phyloP scores from a whole-genome alignment of 2,888 invertebrate species.

The Apamea anceps region DNA sequence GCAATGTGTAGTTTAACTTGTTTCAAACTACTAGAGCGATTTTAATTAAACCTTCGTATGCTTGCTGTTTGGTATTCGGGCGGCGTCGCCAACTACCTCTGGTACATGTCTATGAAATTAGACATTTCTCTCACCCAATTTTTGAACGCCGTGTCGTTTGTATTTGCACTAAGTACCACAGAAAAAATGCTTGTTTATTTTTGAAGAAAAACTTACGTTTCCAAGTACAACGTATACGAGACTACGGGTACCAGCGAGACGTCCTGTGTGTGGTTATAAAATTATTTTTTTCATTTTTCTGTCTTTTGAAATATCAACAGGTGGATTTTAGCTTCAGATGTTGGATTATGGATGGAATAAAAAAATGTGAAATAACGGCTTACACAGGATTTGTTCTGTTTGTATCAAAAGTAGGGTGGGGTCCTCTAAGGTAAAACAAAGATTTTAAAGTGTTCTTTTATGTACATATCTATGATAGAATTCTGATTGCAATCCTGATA shows the following conservation, averaged over 20 bases:
- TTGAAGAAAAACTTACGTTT: not conserved
- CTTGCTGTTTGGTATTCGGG: conserved; percentile 63
- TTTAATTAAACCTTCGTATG: conserved; percentile 63
- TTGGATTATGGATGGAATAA: conserved; percentile 28
- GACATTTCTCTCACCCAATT: conserved; percentile 43
- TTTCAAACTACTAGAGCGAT: conserved; percentile 50
- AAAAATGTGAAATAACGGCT: conserved; percentile 12
- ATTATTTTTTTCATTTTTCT: not conserved
- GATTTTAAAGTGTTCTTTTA: not conserved
- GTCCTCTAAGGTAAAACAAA: not conserved
- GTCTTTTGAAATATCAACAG: conserved; percentile 26
- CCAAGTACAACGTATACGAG: not conserved
- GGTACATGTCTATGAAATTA: conserved; percentile 45
- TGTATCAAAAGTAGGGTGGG: not conserved
- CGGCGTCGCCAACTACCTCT: conserved; percentile 31
- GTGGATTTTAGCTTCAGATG: conserved; percentile 31
- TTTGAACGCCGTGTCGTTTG: conserved; percentile 7
- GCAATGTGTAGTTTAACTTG: conserved; percentile 46
- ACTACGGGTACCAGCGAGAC: not conserved
- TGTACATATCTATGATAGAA: not conserved
- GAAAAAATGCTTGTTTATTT: not conserved
- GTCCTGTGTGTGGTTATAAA: not conserved
- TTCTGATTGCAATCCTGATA: not conserved
- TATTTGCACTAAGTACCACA: not conserved
- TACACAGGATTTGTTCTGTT: conserved; percentile 11